Evolutionary conservation across 2,113 vertebrate species (phyloP).

Genomic region (Strix aluco): DNA sequence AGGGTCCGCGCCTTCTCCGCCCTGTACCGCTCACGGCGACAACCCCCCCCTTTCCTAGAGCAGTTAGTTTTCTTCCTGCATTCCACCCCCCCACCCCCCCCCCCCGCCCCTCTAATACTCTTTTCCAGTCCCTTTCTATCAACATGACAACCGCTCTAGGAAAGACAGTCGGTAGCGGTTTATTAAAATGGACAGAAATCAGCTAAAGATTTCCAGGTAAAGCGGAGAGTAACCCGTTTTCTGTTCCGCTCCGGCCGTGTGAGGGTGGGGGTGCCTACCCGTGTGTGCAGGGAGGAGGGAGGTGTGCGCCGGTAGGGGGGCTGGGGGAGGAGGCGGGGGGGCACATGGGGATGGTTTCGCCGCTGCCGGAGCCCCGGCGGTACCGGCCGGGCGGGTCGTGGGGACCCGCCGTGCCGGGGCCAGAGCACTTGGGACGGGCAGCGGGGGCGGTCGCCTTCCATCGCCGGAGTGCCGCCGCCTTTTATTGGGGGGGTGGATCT

Average conservation of each 20-base stretch:
- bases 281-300: background rate
- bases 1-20: background rate
- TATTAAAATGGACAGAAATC: constrained; percentile 20
- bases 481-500: background rate
- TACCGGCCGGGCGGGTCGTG: background rate
- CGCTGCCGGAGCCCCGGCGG: background rate
- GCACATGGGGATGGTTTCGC: background rate
- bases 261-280: background rate
- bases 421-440: background rate
- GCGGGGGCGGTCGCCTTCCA: background rate
- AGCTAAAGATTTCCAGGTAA: constrained; percentile 50
- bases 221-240: background rate
- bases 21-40: background rate
- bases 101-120: background rate
- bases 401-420: background rate
- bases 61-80: background rate
- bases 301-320: background rate
- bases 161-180: background rate
- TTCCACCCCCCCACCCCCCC: too few species aligned
- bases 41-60: background rate
- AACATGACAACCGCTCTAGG: background rate
- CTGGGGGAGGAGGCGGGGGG: background rate
- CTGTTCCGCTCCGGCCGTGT: background rate
- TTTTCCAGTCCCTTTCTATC: background rate
- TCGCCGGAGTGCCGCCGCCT: background rate